These are phyloP conservation scores for Hirundichthys speculiger DNA, from an alignment of 2,113 vertebrate genomes.

Conservation along the genomic window DNA sequence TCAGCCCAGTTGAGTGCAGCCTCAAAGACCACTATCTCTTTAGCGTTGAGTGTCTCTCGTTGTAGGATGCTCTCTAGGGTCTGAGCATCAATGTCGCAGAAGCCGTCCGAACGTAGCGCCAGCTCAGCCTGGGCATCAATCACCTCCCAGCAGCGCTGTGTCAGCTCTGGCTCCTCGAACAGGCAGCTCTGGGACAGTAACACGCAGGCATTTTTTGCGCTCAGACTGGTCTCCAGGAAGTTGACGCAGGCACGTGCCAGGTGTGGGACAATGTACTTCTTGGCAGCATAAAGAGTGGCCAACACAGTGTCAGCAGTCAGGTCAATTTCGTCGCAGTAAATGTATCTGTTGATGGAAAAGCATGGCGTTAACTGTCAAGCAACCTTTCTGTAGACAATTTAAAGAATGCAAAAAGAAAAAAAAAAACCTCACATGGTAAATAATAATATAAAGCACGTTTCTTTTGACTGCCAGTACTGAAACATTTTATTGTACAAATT, in stretches of 20 bases:
- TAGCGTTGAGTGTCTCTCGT: constrained; percentile 96
- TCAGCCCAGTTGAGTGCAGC: constrained; percentile 95
- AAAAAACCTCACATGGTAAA: not conserved
- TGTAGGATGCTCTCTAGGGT: constrained; percentile 96
- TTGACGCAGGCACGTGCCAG: constrained; percentile 96
- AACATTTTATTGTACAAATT: too few relatives aligned
- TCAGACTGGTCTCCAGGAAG: constrained; percentile 96
- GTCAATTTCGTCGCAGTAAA: constrained; percentile 98
- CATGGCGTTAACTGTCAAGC: not conserved
- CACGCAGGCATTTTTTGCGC: constrained; percentile 96
- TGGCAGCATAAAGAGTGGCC: constrained; percentile 96
- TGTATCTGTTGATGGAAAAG: constrained; percentile 84
- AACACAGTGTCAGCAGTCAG: constrained; percentile 94
- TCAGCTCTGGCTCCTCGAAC: constrained; percentile 97
- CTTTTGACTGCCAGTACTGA: too few relatives aligned
- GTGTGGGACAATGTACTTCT: constrained; percentile 98
- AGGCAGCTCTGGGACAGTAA: constrained; percentile 97
- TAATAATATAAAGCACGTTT: too few relatives aligned
- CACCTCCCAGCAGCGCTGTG: constrained; percentile 98
- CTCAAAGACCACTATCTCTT: constrained; percentile 97
- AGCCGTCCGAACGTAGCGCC: constrained; percentile 94
- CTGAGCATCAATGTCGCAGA: constrained; percentile 96
- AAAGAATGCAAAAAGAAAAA: not conserved
- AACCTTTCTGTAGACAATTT: not conserved
- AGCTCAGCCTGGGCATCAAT: constrained; percentile 97